These are phyloP conservation scores for Artemia franciscana DNA, from an alignment of 1,140 invertebrate genomes.

Conservation along the genomic window DNA sequence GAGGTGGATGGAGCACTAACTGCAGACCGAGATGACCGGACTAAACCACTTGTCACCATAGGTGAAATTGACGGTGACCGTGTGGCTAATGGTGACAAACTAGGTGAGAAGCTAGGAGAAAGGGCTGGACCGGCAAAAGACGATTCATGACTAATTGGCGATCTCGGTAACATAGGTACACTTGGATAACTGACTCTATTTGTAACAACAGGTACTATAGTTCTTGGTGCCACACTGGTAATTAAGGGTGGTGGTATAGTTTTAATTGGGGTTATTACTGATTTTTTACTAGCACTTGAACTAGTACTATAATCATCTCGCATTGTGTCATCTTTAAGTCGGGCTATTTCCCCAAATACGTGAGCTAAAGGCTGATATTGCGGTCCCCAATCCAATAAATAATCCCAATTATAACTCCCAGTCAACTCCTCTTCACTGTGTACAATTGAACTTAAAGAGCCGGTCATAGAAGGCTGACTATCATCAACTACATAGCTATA, in stretches of 20 bases:
- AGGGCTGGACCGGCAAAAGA: slow-evolving; percentile 67
- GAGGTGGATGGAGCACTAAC: slow-evolving; percentile 7
- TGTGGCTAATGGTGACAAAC: slow-evolving; percentile 70
- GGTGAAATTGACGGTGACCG: slow-evolving; percentile 76
- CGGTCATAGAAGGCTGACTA: slow-evolving; percentile 62
- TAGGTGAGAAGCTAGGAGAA: slow-evolving; percentile 82
- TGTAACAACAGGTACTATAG: slow-evolving; percentile 36
- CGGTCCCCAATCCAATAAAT: slow-evolving; percentile 86
- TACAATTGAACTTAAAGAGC: slow-evolving; percentile 80
- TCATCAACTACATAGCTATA: slow-evolving; percentile 23
- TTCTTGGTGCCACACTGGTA: slow-evolving; percentile 57
- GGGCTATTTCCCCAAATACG: slow-evolving; percentile 88
- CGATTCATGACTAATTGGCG: slow-evolving; percentile 58
- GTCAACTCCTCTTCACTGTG: slow-evolving; percentile 81
- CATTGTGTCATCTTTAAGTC: slow-evolving; percentile 74
- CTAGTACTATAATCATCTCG: slow-evolving; percentile 28
- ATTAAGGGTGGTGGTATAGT: slow-evolving; percentile 22
- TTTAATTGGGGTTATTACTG: slow-evolving; percentile 32
- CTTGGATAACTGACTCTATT: slow-evolving; percentile 5
- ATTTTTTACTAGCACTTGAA: slow-evolving; percentile 16
- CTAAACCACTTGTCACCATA: slow-evolving; percentile 21
- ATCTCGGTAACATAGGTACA: slow-evolving; percentile 50
- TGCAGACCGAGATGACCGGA: slow-evolving; percentile 2
- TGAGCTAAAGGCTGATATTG: slow-evolving; percentile 90
- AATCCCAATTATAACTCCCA: slow-evolving; percentile 98